Evolutionary conservation across 2,797 vertebrate genomes (phyloP).

Genomic region (Chaetodon trifasciatus): DNA sequence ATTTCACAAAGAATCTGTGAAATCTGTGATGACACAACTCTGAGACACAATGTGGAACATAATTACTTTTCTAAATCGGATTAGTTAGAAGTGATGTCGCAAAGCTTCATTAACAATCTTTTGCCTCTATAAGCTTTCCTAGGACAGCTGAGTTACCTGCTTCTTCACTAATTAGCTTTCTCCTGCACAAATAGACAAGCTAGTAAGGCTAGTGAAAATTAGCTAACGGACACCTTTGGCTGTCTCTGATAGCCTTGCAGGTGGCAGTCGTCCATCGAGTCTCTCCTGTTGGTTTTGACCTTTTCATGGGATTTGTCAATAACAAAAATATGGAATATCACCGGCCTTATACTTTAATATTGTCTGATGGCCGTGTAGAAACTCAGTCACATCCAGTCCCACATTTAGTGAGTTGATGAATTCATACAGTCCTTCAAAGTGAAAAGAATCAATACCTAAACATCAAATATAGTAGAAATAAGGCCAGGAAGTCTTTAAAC

Average conservation of each 20-base stretch:
- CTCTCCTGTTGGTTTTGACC: too few species aligned
- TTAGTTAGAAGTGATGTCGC: too few species aligned
- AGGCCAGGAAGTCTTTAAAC: conserved; percentile 72
- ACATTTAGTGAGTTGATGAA: conserved; percentile 36
- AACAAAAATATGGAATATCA: conserved; percentile 15
- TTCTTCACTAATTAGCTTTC: background rate
- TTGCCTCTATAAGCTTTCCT: background rate
- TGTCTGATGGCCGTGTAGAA: conserved; percentile 31
- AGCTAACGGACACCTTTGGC: background rate
- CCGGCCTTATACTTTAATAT: conserved; percentile 22
- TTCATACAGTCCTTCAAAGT: conserved; percentile 57
- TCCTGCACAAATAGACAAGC: background rate
- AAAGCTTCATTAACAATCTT: background rate
- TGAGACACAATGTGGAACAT: background rate
- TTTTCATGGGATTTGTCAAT: conserved; percentile 6
- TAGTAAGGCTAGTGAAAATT: background rate
- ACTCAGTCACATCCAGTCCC: conserved; percentile 20
- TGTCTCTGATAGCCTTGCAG: background rate
- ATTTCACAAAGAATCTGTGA: background rate
- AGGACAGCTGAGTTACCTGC: background rate
- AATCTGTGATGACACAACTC: background rate
- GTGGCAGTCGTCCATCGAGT: background rate
- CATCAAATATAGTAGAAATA: conserved; percentile 75
- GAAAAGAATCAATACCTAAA: conserved; percentile 64
- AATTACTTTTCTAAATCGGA: background rate